Base-by-base conservation (phyloP, 2,113 vertebrate species). In the Numenius arquata region DNA sequence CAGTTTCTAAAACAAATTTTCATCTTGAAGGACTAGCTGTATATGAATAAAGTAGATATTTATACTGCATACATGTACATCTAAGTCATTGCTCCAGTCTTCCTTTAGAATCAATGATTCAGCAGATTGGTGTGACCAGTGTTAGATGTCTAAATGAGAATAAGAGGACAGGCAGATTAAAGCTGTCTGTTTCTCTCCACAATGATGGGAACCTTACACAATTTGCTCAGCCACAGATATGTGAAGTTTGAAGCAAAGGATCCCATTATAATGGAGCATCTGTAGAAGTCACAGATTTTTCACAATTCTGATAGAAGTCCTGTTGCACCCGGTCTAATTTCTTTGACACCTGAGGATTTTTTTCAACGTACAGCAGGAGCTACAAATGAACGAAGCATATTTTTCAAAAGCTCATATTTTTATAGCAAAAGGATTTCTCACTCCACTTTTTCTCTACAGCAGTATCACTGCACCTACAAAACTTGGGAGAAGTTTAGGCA, bases 181-280 rank as follows among this genome's bases (percentile, higher is more conserved):
- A 92, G 36, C 21, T 36, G 15, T 30, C 26, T 1, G 1, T 65
- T 79, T 59, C n/a, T 88, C 75, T 36, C 34, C 25, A 66, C 32
- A 41, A 1, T 6, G 26, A 66, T 4, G 9, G 72, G 19, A 79
- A 66, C 8, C 9, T 15, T 30, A 30, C 0, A 0, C 23, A 36
- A 30, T 41, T 48, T 81, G 25, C 11, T 80, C 25, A 70, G 27
- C 6, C 63, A 77, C 30, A 61, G 3, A 48, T 2, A 32, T 0
- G 1, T 18, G 34, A 55, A 65, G 23, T 40, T 45, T 53, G 63
- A 89, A 58, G 41, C 8, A 56, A 72, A 70, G 30, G 19, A 77
- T 27, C 30, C 19, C 59, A 45, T 15, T 22, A 56, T 3, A 22
- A 52, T 8, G 5, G 20, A 2, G 0, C 11, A 12, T 38, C 40